Base-by-base conservation (phyloP, 2,888 invertebrate genomes). In the Prostheceraeus crozeri region DNA sequence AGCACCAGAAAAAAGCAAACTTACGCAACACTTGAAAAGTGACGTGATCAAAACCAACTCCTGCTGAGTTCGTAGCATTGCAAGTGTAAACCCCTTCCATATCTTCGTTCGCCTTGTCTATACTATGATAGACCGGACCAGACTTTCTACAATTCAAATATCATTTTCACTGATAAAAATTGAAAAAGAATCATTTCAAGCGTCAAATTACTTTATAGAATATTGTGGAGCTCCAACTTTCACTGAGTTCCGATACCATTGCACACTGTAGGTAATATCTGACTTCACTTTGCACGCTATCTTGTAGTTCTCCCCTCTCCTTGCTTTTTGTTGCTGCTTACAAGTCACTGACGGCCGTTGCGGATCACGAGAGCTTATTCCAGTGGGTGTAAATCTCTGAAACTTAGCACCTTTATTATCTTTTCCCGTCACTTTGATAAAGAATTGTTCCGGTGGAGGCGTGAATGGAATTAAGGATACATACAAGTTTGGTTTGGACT, bases 371-470 rank as follows among this genome's bases (percentile, higher is more conserved):
- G 59, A 23, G 28, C 6, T 23, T 6, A 57, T 28, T 4, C 56
- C 59, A 11, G 59, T 55, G 28, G 19, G 58, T 25, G 59, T 59
- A 58, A 59, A 59, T 11, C 59, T 6, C 25, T 59, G 59, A 19
- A 59, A 31, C 6, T 23, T 16, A 6, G 30, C 21, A 3, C 59
- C 59, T 19, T 23, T 4, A 25, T 4, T 31, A 31, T 59, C 59
- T 16, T 8, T 33, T 3, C 59, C 59, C 11, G 33, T 21, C 14
- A 58, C 54, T 59, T 4, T 54, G n/a, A 11, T 14, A 54, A 46
- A 8, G 8, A 16, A 10, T 45, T 11, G 14, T 11, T 45, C 11
- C 16, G 10, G 16, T 45, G 23, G 21, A 6, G 6, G 8, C 8
- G 21, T 51, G 6, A 51, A 23, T 11, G 35, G 6, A 53, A 10